Evolutionary conservation across 2,113 vertebrate species (phyloP), one percentile per base, ranked within the genome.

Genomic region (Labrus mixtus): DNA sequence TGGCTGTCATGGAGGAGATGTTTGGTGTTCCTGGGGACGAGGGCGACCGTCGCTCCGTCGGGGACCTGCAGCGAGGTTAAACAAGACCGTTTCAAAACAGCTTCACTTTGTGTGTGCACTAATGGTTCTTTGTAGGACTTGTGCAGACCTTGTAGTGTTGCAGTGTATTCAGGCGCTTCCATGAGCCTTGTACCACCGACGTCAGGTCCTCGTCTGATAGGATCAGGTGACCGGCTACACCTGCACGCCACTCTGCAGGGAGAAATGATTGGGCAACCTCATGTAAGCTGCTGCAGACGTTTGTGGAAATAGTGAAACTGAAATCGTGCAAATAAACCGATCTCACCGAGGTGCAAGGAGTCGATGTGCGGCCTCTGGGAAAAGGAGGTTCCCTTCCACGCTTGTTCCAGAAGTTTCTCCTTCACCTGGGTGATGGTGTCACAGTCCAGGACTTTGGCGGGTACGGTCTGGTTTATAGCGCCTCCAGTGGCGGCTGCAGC

Each of bases 341-440:
- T 48, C 59, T 94, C 19, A 99, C 98, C 98, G 0, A 99, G 95
- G 81, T 98, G 96, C 57, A 99, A 89, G 2, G 96, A 95, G 78
- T 97, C 95, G 0, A 96, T 87, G 71, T 97, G 95, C 1, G 97
- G 97, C n/a, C 98, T 94, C 82, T 96, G 96, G 59, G 95, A 95
- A 46, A 95, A 96, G 0, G 97, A 96, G 0, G 95, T 95, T 63
- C 96, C 96, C 87, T 98, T 98, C 84, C 96, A 97, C 41, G 97
- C 94, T 89, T 99, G 98, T 70, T 99, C 98, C n/a, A 99, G 91
- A 83, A 98, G 96, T 82, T 99, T 99, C 92, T 99, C 98, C 92
- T 99, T 99, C 89, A 98, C 97, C 80, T 99, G 98, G 1, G 96
- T 97, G 93, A 99, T 97, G 87, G 97, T 98, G 91, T 99, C 97